Percentiles rank a stretch among this genome's conserved stretches.
Evolutionary conservation across 2,888 invertebrate genomes (phyloP).

Genomic region (Phasia obesa): DNA sequence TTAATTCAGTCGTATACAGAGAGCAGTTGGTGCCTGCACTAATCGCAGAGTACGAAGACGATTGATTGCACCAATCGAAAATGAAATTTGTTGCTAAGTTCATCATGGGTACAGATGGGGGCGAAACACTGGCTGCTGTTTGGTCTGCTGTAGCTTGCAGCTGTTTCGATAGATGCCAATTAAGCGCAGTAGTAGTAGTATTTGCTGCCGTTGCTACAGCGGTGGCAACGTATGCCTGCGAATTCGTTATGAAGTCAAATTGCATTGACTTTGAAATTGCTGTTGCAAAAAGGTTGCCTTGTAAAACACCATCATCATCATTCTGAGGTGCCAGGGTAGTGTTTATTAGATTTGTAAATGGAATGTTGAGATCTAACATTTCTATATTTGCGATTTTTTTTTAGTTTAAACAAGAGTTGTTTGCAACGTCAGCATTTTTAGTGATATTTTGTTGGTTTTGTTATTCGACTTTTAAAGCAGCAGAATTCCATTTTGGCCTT

Average conservation of each 20-base stretch:
- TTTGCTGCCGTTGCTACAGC: conserved; percentile 21
- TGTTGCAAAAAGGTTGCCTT: conserved; percentile 19
- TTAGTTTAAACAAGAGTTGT: not conserved
- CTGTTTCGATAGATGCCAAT: conserved; percentile 38
- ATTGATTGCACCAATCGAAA: conserved; percentile 72
- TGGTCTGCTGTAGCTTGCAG: conserved; percentile 1
- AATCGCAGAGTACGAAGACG: conserved; percentile 48
- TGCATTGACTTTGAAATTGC: conserved; percentile 38
- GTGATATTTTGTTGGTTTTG: not conserved
- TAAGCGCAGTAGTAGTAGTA: conserved; percentile 5
- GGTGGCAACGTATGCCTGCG: not conserved
- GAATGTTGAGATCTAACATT: conserved; percentile 69
- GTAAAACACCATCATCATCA: conserved; percentile 31
- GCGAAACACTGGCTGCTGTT: conserved; percentile 33
- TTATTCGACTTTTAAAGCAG: conserved; percentile 3
- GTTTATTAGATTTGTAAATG: conserved; percentile 55
- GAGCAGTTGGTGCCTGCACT: conserved; percentile 56
- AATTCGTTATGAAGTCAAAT: conserved; percentile 9
- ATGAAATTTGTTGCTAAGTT: conserved; percentile 58
- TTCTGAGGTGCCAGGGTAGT: conserved; percentile 48
- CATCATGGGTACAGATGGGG: conserved; percentile 41
- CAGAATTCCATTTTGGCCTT: not conserved
- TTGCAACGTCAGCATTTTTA: conserved; percentile 21
- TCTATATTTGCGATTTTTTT: not conserved
- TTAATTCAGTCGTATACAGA: conserved; percentile 44